These are phyloP conservation scores for Dunckerocampus dactyliophorus DNA, from an alignment of 2,113 vertebrate genomes.

Conservation along the genomic window DNA sequence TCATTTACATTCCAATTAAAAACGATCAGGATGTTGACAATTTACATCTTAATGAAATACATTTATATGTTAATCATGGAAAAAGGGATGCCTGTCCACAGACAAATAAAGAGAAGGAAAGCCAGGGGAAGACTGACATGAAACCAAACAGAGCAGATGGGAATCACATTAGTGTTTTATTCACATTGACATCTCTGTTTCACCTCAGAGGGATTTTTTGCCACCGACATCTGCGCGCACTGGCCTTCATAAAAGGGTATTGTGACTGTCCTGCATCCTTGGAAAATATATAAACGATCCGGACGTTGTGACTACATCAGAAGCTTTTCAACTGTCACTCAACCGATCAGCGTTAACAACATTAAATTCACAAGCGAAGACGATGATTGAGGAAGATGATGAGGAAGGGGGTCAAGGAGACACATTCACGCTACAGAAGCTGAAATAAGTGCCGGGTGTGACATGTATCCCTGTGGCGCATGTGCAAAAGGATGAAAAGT, in stretches of 20 bases:
- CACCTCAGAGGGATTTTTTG: not conserved
- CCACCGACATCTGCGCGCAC: constrained; percentile 16
- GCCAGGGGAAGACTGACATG: constrained; percentile 31
- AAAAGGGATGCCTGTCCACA: constrained; percentile 28
- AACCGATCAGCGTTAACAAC: constrained; percentile 15
- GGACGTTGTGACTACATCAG: constrained; percentile 23
- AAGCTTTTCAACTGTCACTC: constrained; percentile 35
- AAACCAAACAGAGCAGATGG: constrained; percentile 46
- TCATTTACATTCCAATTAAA: constrained; percentile 67
- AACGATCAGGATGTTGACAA: constrained; percentile 55
- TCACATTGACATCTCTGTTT: constrained; percentile 43
- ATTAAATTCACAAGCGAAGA: not conserved
- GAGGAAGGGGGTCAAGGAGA: too few relatives aligned
- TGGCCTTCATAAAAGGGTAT: constrained; percentile 14
- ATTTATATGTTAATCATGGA: constrained; percentile 62
- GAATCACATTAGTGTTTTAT: constrained; percentile 34
- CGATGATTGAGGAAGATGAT: too few relatives aligned
- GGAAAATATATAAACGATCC: constrained; percentile 29
- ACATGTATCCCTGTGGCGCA: too few relatives aligned
- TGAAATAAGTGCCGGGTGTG: too few relatives aligned
- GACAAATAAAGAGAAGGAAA: constrained; percentile 38
- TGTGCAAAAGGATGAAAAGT: too few relatives aligned
- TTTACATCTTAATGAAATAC: constrained; percentile 61
- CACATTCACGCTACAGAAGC: too few relatives aligned
- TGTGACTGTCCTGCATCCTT: constrained; percentile 23